Conservation (phyloP, 2,888 invertebrate genomes). For the Dicyrtoma fusca region DNA sequence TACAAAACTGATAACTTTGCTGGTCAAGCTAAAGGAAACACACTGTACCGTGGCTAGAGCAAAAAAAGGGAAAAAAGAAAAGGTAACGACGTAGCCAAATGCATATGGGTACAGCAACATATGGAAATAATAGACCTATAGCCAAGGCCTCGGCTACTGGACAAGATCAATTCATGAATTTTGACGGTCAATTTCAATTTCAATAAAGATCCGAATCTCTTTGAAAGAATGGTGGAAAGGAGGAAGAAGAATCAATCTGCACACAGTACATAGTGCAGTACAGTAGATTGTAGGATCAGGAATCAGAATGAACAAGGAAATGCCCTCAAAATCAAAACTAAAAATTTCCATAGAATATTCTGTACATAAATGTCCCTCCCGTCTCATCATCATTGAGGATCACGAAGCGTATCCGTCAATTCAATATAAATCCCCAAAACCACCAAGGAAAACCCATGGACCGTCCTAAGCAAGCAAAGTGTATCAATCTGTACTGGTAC, state of each 20-base stretch:
- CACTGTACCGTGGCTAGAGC: neutral
- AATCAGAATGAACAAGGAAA: neutral
- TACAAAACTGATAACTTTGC: too few relatives aligned
- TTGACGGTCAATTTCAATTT: slow-evolving; percentile 40
- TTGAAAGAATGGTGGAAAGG: slow-evolving; percentile 31
- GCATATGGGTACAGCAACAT: too few relatives aligned
- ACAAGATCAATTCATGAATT: slow-evolving; percentile 40
- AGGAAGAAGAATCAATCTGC: neutral
- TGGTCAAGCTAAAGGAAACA: too few relatives aligned
- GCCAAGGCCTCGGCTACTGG: too few relatives aligned
- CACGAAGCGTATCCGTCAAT: slow-evolving; percentile 37
- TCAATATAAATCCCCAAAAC: too few relatives aligned
- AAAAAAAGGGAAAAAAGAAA: neutral
- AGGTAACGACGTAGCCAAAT: neutral
- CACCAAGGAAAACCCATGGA: too few relatives aligned
- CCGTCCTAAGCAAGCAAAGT: too few relatives aligned
- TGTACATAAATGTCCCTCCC: too few relatives aligned
- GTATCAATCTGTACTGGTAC: too few relatives aligned
- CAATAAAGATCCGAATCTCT: slow-evolving; percentile 23
- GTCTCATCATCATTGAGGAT: slow-evolving; percentile 31
- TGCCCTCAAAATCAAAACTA: slow-evolving; percentile 22
- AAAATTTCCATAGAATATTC: too few relatives aligned
- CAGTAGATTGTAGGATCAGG: neutral
- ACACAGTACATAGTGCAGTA: too few relatives aligned
- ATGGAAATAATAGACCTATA: too few relatives aligned